Conservation (phyloP, 2,797 vertebrate species). For the Artibeus lituratus region DNA sequence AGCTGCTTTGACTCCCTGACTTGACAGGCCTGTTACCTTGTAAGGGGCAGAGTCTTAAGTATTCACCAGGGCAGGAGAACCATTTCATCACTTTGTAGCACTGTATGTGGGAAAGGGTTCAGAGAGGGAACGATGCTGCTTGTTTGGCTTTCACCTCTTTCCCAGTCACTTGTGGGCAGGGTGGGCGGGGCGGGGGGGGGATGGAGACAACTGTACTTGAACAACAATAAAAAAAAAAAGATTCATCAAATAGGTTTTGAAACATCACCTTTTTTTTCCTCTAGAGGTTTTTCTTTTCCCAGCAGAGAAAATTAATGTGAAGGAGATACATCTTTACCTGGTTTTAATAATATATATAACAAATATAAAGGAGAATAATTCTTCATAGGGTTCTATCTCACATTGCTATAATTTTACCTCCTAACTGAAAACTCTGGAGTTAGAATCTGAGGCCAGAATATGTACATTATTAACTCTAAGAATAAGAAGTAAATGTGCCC, state of each 20-base stretch:
- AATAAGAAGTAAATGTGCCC: not conserved
- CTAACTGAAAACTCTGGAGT: not conserved
- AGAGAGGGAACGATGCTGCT: too few species aligned
- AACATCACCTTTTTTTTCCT: not conserved
- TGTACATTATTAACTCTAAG: not conserved
- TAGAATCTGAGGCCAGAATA: not conserved
- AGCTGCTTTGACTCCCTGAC: too few species aligned
- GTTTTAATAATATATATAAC: not conserved
- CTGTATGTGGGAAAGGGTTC: too few species aligned
- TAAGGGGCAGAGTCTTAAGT: too few species aligned
- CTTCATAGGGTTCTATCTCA: not conserved
- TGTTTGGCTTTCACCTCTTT: too few species aligned
- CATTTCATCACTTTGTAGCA: too few species aligned
- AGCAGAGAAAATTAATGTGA: not conserved
- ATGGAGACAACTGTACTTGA: too few species aligned
- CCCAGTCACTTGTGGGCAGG: constrained; percentile 22
- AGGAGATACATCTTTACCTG: not conserved
- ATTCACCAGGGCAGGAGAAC: too few species aligned
- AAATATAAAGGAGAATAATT: not conserved
- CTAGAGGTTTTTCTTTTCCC: not conserved
- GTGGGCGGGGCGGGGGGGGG: too few species aligned
- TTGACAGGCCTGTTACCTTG: too few species aligned
- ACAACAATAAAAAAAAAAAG: not conserved
- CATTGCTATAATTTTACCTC: not conserved
- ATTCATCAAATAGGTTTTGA: not conserved